Evolutionary conservation across 2,113 vertebrate genomes (phyloP).

Genomic region (Rhinichthys klamathensis): DNA sequence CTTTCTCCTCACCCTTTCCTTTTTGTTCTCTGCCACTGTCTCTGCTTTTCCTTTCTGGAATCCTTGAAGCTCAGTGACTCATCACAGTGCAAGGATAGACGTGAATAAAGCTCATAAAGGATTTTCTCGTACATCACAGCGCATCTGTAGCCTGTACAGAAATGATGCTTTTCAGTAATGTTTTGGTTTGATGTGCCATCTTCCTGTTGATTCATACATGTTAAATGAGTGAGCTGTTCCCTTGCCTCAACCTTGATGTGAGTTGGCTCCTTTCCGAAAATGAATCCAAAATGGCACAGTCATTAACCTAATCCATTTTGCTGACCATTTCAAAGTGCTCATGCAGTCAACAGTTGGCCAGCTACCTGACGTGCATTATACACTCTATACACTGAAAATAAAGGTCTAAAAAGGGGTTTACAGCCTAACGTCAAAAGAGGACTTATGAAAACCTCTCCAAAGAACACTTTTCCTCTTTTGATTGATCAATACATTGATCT

Average conservation of each 20-base stretch:
- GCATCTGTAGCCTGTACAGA: background rate
- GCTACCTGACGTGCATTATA: background rate
- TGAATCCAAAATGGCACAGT: slow-evolving; percentile 16
- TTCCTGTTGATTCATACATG: background rate
- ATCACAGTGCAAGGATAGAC: slow-evolving; percentile 28
- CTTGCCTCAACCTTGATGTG: background rate
- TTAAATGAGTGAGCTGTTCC: background rate
- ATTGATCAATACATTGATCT: background rate
- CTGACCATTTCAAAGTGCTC: slow-evolving; percentile 21
- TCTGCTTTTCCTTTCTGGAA: slow-evolving; percentile 5
- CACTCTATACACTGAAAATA: slow-evolving; percentile 1
- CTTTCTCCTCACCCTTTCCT: background rate
- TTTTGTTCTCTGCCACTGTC: slow-evolving; percentile 3
- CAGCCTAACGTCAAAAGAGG: background rate
- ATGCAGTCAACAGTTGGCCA: slow-evolving; percentile 19
- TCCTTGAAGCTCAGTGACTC: slow-evolving; percentile 14
- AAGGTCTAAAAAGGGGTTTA: background rate
- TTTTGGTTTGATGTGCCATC: background rate
- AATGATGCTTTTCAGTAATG: background rate
- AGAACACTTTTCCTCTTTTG: background rate
- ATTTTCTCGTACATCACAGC: background rate
- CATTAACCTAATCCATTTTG: slow-evolving; percentile 19
- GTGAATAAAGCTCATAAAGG: slow-evolving; percentile 25
- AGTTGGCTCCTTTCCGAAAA: slow-evolving; percentile 15
- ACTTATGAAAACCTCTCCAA: background rate